phyloP scores from a whole-genome alignment of 2,113 vertebrate species.

The Erythrocercus mccallii region DNA sequence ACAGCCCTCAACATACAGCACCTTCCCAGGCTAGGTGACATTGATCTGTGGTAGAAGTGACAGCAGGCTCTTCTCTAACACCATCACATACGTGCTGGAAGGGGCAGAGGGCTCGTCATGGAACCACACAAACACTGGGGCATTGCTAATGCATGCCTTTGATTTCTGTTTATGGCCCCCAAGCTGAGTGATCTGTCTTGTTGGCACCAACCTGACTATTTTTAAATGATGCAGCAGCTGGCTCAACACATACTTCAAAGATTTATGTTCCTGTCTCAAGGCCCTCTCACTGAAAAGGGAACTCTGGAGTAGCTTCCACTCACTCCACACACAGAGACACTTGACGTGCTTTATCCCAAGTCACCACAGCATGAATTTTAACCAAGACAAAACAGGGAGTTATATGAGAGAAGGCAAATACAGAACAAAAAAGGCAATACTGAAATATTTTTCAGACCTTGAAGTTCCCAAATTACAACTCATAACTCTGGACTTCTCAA shows the following conservation, averaged over 20 bases:
- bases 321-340: neutral
- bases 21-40: neutral
- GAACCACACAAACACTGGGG: slow-evolving; percentile 19
- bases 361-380: neutral
- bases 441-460: neutral
- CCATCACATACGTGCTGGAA: slow-evolving; percentile 16
- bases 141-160: slow-evolving; percentile 60
- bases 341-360: neutral
- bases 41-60: neutral
- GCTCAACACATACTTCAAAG: slow-evolving; percentile 62
- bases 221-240: slow-evolving; percentile 71
- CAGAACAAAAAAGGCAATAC: neutral
- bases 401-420: neutral
- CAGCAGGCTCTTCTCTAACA: slow-evolving; percentile 14
- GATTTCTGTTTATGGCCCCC: slow-evolving; percentile 70
- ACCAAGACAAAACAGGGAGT: neutral
- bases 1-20: neutral
- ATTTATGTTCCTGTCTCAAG: slow-evolving; percentile 47
- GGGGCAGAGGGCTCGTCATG: neutral
- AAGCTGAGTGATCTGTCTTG: slow-evolving; percentile 63
- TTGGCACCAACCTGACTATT: slow-evolving; percentile 71
- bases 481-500: neutral
- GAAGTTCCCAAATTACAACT: neutral
- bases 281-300: slow-evolving; percentile 20
- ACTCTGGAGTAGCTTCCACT: slow-evolving; percentile 19